phyloP scores from a whole-genome alignment of 23 tunicate species.

The Corella eumyota region DNA sequence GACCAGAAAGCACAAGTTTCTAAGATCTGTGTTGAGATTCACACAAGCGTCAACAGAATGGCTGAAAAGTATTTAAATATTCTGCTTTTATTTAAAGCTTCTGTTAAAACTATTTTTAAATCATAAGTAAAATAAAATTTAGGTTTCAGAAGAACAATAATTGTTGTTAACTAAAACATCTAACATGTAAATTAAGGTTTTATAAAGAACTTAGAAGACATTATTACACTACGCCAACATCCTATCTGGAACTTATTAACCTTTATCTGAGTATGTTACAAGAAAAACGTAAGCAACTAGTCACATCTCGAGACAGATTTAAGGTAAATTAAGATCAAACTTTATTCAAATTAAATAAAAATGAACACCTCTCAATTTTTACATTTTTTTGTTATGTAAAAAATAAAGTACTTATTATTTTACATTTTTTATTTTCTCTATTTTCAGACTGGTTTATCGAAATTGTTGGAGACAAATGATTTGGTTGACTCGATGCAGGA shows the following conservation, averaged over 20 bases:
- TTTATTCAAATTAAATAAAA: not conserved
- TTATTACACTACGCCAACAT: conserved; percentile 96
- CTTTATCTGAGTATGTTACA: conserved; percentile 81
- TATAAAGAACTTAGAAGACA: conserved; percentile 81
- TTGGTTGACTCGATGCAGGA: conserved; percentile 88
- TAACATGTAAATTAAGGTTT: too few relatives aligned
- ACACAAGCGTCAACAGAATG: conserved; percentile 79
- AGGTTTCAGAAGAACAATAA: too few relatives aligned
- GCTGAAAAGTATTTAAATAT: conserved; percentile 54
- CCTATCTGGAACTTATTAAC: conserved; percentile 91
- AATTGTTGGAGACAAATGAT: conserved; percentile 84
- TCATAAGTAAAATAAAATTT: too few relatives aligned
- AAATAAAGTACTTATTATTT: not conserved
- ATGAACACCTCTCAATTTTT: not conserved
- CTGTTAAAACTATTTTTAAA: not conserved
- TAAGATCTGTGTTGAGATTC: conserved; percentile 86
- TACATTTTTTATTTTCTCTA: not conserved
- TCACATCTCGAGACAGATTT: conserved; percentile 75
- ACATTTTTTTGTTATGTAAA: not conserved
- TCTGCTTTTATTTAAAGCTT: too few relatives aligned
- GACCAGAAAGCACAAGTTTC: conserved; percentile 52
- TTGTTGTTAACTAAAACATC: too few relatives aligned
- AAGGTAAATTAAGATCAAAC: conserved; percentile 25
- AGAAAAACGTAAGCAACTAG: conserved; percentile 69
- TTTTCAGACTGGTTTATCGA: conserved; percentile 69